Evolutionary conservation across 2,797 vertebrate genomes (phyloP).

Genomic region (Gobio occitaniae): DNA sequence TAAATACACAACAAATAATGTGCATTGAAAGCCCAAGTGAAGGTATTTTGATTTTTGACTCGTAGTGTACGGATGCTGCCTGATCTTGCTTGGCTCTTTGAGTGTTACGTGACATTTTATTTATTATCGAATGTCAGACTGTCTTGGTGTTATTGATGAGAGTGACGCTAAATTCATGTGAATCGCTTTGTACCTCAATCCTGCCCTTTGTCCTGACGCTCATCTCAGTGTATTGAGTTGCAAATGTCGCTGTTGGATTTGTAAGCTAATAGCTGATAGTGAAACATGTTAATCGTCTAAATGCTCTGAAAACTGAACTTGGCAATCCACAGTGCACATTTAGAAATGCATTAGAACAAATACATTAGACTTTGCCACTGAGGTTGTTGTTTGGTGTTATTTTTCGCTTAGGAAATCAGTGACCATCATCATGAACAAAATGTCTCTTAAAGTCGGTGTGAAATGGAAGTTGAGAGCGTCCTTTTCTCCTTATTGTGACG

Average conservation of each 20-base stretch:
- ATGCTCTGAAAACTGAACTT: constrained; percentile 1
- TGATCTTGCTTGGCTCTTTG: neutral
- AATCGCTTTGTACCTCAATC: neutral
- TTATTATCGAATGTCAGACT: neutral
- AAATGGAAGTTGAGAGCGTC: too few relatives aligned
- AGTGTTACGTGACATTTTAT: neutral
- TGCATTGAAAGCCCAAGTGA: too few relatives aligned
- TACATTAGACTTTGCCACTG: neutral
- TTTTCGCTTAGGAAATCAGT: neutral
- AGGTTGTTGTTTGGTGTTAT: too few relatives aligned
- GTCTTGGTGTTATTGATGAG: neutral
- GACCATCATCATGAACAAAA: neutral
- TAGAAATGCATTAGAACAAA: neutral
- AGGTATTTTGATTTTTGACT: neutral
- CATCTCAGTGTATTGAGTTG: neutral
- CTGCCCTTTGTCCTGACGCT: constrained; percentile 5
- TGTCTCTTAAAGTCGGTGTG: neutral
- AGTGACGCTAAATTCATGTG: neutral
- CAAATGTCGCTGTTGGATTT: neutral
- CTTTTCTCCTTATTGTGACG: too few relatives aligned
- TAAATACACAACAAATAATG: too few relatives aligned
- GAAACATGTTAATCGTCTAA: neutral
- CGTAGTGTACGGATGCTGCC: neutral
- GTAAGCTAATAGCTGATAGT: neutral
- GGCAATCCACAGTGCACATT: neutral